Percentiles rank a stretch among this genome's conserved stretches.
These are phyloP conservation scores for Parochlus steinenii DNA, from an alignment of 2,888 invertebrate species.

Conservation along the genomic window DNA sequence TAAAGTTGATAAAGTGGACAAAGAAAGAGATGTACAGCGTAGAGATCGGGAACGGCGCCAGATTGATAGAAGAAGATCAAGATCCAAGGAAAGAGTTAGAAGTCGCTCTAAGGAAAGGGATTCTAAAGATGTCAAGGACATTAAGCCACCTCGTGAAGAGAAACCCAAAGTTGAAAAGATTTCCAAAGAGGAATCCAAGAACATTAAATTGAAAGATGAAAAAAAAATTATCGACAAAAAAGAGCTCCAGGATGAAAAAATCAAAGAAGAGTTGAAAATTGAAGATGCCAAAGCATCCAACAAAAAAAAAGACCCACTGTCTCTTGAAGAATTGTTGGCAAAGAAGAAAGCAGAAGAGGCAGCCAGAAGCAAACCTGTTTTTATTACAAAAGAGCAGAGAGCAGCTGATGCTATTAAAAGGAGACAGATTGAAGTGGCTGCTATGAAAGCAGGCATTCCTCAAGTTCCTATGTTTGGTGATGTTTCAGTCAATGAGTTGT, in stretches of 20 bases:
- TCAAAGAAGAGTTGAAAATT: slow-evolving; percentile 31
- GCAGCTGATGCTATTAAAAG: slow-evolving; percentile 76
- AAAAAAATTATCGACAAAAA: slow-evolving; percentile 20
- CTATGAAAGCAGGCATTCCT: slow-evolving; percentile 49
- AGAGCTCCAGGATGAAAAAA: slow-evolving; percentile 22
- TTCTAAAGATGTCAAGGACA: too few species aligned
- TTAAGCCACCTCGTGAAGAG: too few species aligned
- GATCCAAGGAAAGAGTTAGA: slow-evolving; percentile 19
- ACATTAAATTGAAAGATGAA: too few species aligned
- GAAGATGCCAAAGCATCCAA: slow-evolving; percentile 25
- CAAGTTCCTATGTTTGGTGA: slow-evolving; percentile 15
- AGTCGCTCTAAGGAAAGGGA: too few species aligned
- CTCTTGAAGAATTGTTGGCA: slow-evolving; percentile 85
- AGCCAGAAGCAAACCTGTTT: slow-evolving; percentile 89
- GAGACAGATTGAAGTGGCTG: slow-evolving; percentile 77
- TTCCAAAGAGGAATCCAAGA: too few species aligned
- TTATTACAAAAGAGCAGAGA: slow-evolving; percentile 90
- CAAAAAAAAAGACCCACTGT: slow-evolving; percentile 62
- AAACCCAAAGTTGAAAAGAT: too few species aligned
- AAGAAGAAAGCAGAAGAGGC: slow-evolving; percentile 95
- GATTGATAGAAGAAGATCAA: slow-evolving; percentile 3
- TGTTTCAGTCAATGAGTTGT: slow-evolving; percentile 13
- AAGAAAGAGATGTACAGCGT: slow-evolving; percentile 14
- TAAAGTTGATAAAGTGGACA: slow-evolving; percentile 11
- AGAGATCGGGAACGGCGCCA: slow-evolving; percentile 16